Conservation (phyloP, 2,113 vertebrate genomes). For the Tetraodon nigroviridis region DNA sequence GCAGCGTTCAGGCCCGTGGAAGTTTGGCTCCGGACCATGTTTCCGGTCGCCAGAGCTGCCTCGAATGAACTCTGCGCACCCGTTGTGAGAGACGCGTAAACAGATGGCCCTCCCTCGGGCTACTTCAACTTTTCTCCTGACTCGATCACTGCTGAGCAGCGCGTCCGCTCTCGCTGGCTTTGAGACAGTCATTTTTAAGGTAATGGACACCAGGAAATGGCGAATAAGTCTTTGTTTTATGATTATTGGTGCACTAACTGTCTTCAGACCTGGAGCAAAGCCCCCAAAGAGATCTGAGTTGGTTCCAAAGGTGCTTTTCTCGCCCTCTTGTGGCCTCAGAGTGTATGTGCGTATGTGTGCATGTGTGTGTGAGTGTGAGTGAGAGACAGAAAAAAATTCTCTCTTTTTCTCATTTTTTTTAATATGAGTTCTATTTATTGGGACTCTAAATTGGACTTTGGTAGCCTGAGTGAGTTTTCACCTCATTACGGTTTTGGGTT, state of each 20-base stretch:
- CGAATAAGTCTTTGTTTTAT: neutral
- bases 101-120: conserved; percentile 63
- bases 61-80: conserved; percentile 57
- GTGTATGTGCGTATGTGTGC: neutral
- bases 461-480: too few relatives aligned
- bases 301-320: too few relatives aligned
- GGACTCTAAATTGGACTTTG: too few relatives aligned
- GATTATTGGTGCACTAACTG: conserved; percentile 4
- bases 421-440: neutral
- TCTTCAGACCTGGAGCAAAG: neutral
- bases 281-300: too few relatives aligned
- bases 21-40: conserved; percentile 71
- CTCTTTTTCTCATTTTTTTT: too few relatives aligned
- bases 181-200: neutral
- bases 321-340: too few relatives aligned
- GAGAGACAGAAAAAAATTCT: neutral
- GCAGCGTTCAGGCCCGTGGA: conserved; percentile 59
- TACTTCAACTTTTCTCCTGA: conserved; percentile 44
- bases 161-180: conserved; percentile 7
- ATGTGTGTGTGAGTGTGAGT: neutral
- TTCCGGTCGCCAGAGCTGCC: conserved; percentile 62
- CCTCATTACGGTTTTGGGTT: too few relatives aligned
- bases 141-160: conserved; percentile 49
- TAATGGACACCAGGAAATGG: neutral
- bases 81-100: conserved; percentile 71